Base-by-base conservation (phyloP, 2,113 vertebrate genomes). In the Apaloderma vittatum region DNA sequence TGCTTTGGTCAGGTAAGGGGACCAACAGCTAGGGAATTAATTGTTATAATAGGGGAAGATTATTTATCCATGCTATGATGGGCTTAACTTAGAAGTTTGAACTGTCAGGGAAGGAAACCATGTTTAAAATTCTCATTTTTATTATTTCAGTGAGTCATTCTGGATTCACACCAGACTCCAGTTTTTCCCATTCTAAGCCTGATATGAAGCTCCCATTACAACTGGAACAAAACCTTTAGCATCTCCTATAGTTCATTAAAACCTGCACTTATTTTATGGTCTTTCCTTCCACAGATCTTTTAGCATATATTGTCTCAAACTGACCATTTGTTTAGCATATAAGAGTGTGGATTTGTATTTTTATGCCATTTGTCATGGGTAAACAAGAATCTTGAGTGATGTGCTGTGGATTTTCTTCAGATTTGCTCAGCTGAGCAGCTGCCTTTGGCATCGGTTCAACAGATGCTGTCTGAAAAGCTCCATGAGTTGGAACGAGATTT, bases 351-450 rank as follows among this genome's bases (percentile, higher is more conserved):
- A 67, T 72, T 81, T 89, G 27, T 48, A 37, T 72, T 91, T 88
- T 84, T 68, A 16, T 2, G 66, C 13, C 49, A 61, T 52, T 55
- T 79, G 34, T 59, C 88, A 22, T 32, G 36, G 62, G 58, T 36
- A 91, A 68, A 40, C 12, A 29, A 86, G 37, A 15, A 36, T 78
- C 68, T 24, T 71, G 32, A 87, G 46, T 72, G 59, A 81, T 37
- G 45, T 80, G 86, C 58, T 73, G 63, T 5, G 9, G 29, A 87
- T 87, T 83, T 95, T 62, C 78, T 51, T 70, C 88, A 81, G 48
- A 48, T 93, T 95, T 91, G 19, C 21, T 84, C 48, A 67, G 77
- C 68, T 63, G 49, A 96, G 36, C 76, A 83, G 83, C 59, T 96
- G 76, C 52, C 57, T 88, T 83, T 94, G 79, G 82, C 85, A 92